A percentile compares a stretch with the other conserved stretches of the same genome.
These are phyloP conservation scores for Diacarnus erythraeanus DNA, from an alignment of 37 sponge, comb jelly and placozoan species.

Conservation along the genomic window DNA sequence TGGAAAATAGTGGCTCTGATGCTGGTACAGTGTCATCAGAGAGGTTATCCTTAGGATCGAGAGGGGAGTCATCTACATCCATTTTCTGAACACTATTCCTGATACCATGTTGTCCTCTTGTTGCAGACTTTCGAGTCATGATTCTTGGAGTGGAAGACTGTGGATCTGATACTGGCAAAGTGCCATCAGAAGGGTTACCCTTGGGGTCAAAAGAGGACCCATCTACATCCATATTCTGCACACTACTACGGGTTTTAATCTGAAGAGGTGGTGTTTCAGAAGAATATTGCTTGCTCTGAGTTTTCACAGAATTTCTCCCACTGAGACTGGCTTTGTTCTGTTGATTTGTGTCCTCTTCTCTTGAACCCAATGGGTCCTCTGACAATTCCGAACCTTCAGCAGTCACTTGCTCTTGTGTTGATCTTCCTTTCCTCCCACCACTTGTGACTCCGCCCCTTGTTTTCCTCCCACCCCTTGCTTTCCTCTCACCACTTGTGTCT, in stretches of 20 bases:
- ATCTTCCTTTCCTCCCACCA: not conserved
- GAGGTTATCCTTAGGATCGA: not conserved
- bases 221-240: not conserved
- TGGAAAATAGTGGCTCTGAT: not conserved
- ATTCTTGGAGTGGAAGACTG: not conserved
- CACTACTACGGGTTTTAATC: not conserved
- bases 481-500: not conserved
- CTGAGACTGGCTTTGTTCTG: not conserved
- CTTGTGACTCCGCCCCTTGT: not conserved
- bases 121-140: not conserved
- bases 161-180: not conserved
- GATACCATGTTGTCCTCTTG: not conserved
- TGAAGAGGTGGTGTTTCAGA: not conserved
- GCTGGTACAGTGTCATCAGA: not conserved
- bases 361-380: not conserved
- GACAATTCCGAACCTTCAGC: not conserved
- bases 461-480: slow-evolving; percentile 8
- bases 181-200: not conserved
- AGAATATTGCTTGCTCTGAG: too few species aligned
- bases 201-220: too few species aligned
- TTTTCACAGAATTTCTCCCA: not conserved
- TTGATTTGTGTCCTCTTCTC: not conserved
- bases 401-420: not conserved
- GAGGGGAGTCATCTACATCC: too few species aligned
- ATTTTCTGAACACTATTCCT: not conserved